A percentile compares a stretch with the other conserved stretches of the same genome.
Evolutionary conservation across 2,797 vertebrate species (phyloP).

Genomic region (Tamandua tetradactyla): DNA sequence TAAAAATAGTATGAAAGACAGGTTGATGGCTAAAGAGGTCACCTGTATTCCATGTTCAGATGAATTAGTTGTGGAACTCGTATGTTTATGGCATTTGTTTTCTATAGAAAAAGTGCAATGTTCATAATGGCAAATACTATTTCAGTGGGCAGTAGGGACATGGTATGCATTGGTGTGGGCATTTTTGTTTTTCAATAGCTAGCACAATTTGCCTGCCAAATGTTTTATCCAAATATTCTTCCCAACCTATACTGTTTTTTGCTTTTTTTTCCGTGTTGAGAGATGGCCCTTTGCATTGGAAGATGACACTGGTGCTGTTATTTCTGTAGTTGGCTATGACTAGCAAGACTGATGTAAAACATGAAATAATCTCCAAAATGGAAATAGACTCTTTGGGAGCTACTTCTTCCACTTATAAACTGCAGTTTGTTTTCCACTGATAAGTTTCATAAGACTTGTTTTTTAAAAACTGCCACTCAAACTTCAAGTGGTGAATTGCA

Average conservation of each 20-base stretch:
- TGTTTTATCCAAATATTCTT: neutral
- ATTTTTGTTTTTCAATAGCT: constrained; percentile 14
- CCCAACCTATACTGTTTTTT: neutral
- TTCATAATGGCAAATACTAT: neutral
- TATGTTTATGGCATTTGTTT: constrained; percentile 50
- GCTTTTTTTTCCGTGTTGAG: neutral
- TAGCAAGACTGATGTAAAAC: neutral
- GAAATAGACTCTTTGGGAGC: neutral
- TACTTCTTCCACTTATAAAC: neutral
- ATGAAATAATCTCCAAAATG: neutral
- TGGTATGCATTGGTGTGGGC: neutral
- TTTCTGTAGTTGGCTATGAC: constrained; percentile 24
- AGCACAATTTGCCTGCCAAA: neutral
- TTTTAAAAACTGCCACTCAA: neutral
- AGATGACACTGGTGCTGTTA: neutral
- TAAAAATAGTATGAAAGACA: constrained; percentile 58
- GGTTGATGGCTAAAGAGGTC: constrained; percentile 31
- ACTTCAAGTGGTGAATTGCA: neutral
- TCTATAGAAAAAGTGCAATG: neutral
- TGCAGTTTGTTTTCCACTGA: neutral
- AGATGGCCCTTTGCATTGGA: neutral
- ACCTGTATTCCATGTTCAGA: neutral
- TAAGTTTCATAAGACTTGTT: neutral
- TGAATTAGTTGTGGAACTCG: neutral
- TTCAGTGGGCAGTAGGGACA: neutral